A percentile compares a stretch with the other conserved stretches of the same genome.
Conservation (phyloP, 2,113 vertebrate genomes). For the Nothoprocta perdicaria region DNA sequence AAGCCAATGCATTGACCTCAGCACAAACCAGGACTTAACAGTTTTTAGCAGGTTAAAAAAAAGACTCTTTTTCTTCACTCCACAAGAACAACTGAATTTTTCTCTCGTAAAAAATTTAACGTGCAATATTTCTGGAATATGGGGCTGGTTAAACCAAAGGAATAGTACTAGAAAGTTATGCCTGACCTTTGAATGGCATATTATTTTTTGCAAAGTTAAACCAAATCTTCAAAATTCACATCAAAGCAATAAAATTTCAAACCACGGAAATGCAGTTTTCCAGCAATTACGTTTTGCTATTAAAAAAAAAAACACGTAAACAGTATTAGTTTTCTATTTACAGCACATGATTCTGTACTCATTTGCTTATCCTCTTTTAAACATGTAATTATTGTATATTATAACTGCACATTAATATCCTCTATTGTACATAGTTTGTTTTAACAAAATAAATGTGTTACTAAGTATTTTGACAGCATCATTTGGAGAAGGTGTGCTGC, state of each 20-base stretch:
- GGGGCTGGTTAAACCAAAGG: slow-evolving; percentile 30
- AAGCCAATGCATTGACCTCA: background rate
- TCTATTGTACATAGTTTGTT: slow-evolving; percentile 65
- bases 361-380: slow-evolving; percentile 51
- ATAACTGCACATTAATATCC: slow-evolving; percentile 25
- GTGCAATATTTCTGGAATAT: slow-evolving; percentile 8
- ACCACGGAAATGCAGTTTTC: background rate
- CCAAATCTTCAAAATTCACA: background rate
- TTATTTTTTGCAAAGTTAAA: background rate
- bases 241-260: slow-evolving; percentile 1
- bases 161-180: background rate
- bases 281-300: background rate
- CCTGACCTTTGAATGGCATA: background rate
- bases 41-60: background rate
- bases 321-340: slow-evolving; percentile 54
- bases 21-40: background rate
- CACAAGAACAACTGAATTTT: background rate
- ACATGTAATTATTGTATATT: slow-evolving; percentile 65
- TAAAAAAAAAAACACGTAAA: slow-evolving; percentile 46
- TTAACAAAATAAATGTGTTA: slow-evolving; percentile 70
- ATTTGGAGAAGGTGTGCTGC: background rate
- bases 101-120: background rate
- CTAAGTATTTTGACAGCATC: slow-evolving; percentile 55
- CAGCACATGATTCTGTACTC: slow-evolving; percentile 35
- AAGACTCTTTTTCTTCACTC: background rate